Conservation (phyloP, 2,113 vertebrate species). For the Terrapene triunguis region DNA sequence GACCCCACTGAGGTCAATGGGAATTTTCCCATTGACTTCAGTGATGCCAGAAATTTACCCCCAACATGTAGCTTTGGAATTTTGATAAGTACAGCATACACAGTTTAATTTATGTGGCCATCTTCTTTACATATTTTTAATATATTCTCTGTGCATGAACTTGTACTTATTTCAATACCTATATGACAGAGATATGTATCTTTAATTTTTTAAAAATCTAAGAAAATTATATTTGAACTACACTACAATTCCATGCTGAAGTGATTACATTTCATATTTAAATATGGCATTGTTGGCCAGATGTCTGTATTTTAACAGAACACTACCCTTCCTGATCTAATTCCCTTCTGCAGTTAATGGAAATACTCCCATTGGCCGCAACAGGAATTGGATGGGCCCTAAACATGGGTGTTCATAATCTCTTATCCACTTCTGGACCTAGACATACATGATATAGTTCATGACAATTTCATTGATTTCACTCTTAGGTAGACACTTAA, state of each 20-base stretch:
- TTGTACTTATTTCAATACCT: conserved; percentile 22
- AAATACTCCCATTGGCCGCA: not conserved
- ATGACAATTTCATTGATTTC: fast-evolving
- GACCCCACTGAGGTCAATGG: not conserved
- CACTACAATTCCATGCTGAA: conserved; percentile 41
- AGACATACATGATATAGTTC: not conserved
- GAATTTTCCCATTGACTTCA: not conserved
- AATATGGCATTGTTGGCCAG: conserved; percentile 2
- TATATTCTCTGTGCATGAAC: not conserved
- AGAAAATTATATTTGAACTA: conserved; percentile 68
- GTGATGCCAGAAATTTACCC: conserved; percentile 49
- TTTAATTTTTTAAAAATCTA: conserved; percentile 53
- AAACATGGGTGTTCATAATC: fast-evolving
- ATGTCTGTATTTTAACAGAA: conserved; percentile 1
- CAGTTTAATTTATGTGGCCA: conserved; percentile 66
- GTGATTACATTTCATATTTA: conserved; percentile 72
- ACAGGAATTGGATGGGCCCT: not conserved
- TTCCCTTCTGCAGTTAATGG: fast-evolving
- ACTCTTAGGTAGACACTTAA: not conserved
- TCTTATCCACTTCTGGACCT: not conserved
- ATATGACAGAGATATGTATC: conserved; percentile 67
- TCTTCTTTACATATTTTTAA: conserved; percentile 66
- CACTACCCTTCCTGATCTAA: not conserved
- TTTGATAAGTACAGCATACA: conserved; percentile 64
- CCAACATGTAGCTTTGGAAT: conserved; percentile 64